These are phyloP conservation scores for Macroglossus sobrinus DNA, from an alignment of 2,113 vertebrate species.

Conservation along the genomic window DNA sequence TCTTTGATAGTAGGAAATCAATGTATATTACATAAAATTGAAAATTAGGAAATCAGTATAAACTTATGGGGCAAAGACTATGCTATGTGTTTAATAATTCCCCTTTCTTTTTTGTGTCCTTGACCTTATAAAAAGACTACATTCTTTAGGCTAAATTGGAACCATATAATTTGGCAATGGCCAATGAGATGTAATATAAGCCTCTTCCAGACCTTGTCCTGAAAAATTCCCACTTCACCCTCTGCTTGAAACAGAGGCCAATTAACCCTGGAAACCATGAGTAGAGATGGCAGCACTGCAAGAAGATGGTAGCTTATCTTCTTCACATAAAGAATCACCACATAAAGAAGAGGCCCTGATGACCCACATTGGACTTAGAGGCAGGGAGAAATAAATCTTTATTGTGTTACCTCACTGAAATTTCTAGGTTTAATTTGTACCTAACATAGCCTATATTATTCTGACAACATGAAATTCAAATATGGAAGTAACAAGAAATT, in stretches of 20 bases:
- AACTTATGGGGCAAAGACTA: not conserved
- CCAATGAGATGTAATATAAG: not conserved
- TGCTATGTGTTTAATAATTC: not conserved
- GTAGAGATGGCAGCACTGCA: not conserved
- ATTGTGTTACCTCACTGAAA: not conserved
- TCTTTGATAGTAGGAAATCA: not conserved
- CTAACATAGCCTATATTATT: not conserved
- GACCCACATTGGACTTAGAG: not conserved
- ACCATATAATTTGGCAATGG: not conserved
- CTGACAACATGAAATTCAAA: not conserved
- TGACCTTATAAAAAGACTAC: not conserved
- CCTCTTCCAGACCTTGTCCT: not conserved
- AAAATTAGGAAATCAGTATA: not conserved
- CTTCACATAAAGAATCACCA: not conserved
- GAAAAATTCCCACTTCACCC: not conserved
- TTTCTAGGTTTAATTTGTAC: not conserved
- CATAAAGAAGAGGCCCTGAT: not conserved
- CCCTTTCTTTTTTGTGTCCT: not conserved
- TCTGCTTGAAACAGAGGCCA: not conserved
- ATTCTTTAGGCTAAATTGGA: not conserved
- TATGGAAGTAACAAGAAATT: not conserved
- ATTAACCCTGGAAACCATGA: not conserved
- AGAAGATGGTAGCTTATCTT: not conserved
- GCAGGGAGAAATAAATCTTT: not conserved
- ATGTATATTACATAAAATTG: not conserved